Percentiles rank a stretch among this genome's conserved stretches.
Conservation (phyloP, 2,888 invertebrate genomes). For the Melinopterus prodromus region DNA sequence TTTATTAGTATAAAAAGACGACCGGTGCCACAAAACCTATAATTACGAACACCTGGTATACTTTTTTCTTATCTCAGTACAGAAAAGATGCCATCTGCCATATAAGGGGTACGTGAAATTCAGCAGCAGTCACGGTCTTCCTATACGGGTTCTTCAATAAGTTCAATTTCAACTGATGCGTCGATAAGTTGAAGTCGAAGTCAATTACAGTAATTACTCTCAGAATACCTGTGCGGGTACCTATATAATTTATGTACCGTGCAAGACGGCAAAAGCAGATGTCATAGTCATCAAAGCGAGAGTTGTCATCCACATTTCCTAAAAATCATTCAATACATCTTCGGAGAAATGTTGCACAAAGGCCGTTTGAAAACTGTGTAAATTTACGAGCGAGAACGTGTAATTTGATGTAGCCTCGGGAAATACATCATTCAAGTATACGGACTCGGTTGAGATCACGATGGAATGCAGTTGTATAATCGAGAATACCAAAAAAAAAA, state of each 20-base stretch:
- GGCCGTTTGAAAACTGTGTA: neutral
- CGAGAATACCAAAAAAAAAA: neutral
- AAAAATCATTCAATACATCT: neutral
- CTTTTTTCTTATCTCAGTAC: neutral
- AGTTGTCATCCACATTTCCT: neutral
- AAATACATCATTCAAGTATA: neutral
- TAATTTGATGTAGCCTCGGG: neutral
- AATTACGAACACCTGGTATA: neutral
- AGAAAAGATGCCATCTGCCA: neutral
- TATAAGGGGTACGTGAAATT: neutral
- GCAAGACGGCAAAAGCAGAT: neutral
- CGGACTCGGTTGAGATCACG: neutral
- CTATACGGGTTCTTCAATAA: neutral
- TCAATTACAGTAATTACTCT: neutral
- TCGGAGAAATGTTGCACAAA: neutral
- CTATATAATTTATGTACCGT: neutral
- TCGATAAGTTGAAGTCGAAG: neutral
- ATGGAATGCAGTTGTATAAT: slow-evolving; percentile 4
- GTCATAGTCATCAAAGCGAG: neutral
- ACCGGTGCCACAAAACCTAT: neutral
- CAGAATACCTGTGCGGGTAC: neutral
- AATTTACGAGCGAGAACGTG: neutral
- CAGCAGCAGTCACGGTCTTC: neutral
- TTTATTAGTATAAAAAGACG: neutral
- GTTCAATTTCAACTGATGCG: neutral